Conservation (phyloP, 2,113 vertebrate species). For the Hemiscyllium ocellatum region DNA sequence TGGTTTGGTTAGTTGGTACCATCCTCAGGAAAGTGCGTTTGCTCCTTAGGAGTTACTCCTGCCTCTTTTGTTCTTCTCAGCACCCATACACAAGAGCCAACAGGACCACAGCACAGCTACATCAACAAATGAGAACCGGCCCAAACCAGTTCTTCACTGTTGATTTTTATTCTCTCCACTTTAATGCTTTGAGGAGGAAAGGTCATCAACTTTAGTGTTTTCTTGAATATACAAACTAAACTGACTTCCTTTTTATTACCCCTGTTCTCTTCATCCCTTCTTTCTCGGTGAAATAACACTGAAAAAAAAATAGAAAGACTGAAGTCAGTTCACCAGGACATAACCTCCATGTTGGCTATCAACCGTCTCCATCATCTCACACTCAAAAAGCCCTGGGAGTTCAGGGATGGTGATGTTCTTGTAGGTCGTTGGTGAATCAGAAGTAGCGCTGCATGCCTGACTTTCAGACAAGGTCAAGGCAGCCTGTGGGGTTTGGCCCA, state of each 20-base stretch:
- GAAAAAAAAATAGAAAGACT: conserved; percentile 39
- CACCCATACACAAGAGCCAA: background rate
- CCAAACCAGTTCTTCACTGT: background rate
- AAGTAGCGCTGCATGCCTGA: conserved; percentile 44
- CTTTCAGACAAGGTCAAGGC: conserved; percentile 39
- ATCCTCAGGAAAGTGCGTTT: background rate
- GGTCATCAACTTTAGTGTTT: conserved; percentile 1
- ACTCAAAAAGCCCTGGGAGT: conserved; percentile 76
- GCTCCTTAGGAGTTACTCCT: background rate
- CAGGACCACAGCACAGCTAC: background rate
- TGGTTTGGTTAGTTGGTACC: background rate
- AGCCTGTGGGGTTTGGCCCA: conserved; percentile 53
- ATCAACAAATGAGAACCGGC: background rate
- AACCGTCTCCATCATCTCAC: conserved; percentile 96
- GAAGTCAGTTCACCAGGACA: conserved; percentile 82
- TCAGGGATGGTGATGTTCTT: conserved; percentile 62
- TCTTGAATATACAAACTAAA: conserved; percentile 39
- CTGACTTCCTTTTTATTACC: conserved; percentile 45
- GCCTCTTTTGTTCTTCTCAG: background rate
- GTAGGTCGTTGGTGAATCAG: conserved; percentile 51
- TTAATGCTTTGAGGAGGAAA: conserved; percentile 17
- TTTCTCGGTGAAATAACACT: conserved; percentile 46
- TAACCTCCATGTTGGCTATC: conserved; percentile 86
- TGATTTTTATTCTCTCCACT: background rate
- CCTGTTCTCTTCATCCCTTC: conserved; percentile 43